Percentiles rank a stretch among this genome's conserved stretches.
These are phyloP conservation scores for Melieria picta DNA, from an alignment of 2,888 invertebrate species.

Conservation along the genomic window DNA sequence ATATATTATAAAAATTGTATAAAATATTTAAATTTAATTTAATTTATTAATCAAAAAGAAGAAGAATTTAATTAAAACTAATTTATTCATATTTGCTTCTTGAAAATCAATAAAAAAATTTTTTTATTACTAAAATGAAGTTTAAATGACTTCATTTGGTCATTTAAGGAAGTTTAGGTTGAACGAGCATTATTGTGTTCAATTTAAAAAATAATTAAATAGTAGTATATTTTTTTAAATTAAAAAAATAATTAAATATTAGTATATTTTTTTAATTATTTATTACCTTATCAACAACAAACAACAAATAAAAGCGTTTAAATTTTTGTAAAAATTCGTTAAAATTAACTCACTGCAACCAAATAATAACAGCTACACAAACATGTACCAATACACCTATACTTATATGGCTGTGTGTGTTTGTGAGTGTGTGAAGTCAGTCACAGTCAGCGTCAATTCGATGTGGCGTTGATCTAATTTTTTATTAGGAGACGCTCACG, in stretches of 20 bases:
- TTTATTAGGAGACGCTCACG: conserved; percentile 4
- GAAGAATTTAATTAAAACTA: too few species aligned
- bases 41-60: too few species aligned
- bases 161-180: too few species aligned
- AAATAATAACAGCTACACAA: background rate
- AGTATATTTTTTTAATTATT: too few species aligned
- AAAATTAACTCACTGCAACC: background rate
- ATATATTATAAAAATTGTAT: too few species aligned
- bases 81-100: too few species aligned
- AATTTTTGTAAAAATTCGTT: background rate
- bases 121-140: too few species aligned
- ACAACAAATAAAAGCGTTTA: background rate
- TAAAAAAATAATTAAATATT: background rate
- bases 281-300: background rate
- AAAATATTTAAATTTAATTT: too few species aligned
- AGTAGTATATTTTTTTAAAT: background rate
- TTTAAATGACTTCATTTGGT: too few species aligned
- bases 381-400: background rate
- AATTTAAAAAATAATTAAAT: too few species aligned
- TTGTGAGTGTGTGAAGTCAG: background rate
- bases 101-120: too few species aligned
- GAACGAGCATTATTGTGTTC: too few species aligned
- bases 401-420: background rate
- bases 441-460: background rate
- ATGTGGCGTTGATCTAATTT: conserved; percentile 1